Evolutionary conservation across 1,140 invertebrate species (phyloP), one percentile per base, ranked within the genome.

Genomic region (Nymphalis io): DNA sequence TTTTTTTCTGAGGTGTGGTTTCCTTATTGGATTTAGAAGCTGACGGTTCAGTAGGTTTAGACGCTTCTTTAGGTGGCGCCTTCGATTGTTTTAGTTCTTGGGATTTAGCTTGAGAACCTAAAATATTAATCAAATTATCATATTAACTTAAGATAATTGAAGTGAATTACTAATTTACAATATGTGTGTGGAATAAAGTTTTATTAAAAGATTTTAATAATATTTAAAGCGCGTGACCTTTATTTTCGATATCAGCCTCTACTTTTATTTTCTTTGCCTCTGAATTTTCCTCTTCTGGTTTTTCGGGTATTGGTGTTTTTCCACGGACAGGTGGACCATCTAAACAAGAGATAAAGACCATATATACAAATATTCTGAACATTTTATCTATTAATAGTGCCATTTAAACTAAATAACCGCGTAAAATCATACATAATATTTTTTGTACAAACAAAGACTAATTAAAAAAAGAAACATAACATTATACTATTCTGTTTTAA

Each of bases 251-350:
- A 42, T 92, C 85, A 27, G 84, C 89, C 80, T 87, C 81, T 20
- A 92, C 84, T 83, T 85, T 77, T n/a, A 91, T 82, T 79, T 92
- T 86, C 39, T 85, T 82, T 16, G 85, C 70, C 68, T 79, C 84
- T 27, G 74, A 63, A 27, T 76, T 81, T 55, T 88, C 85, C 59
- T 89, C 89, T 60, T 92, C 92, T 64, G 89, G 80, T 33, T 82
- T 83, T 86, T 94, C 91, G 74, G 88, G 82, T 67, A 93, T 91
- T 16, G 92, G 91, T 55, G 91, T 92, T 82, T 85, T 85, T 20
- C 80, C 76, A 21, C 92, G 81, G 84, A 93, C 92, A 59, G 87
- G 80, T 77, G 72, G 60, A 44, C 59, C 63, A 39, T 57, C 69
- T 71, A 4, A 33, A n/a, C n/a, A n/a, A 57, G 42, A 60, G 60